These are phyloP conservation scores for Hycleus cichorii DNA, from an alignment of 1,140 invertebrate genomes.

Conservation along the genomic window DNA sequence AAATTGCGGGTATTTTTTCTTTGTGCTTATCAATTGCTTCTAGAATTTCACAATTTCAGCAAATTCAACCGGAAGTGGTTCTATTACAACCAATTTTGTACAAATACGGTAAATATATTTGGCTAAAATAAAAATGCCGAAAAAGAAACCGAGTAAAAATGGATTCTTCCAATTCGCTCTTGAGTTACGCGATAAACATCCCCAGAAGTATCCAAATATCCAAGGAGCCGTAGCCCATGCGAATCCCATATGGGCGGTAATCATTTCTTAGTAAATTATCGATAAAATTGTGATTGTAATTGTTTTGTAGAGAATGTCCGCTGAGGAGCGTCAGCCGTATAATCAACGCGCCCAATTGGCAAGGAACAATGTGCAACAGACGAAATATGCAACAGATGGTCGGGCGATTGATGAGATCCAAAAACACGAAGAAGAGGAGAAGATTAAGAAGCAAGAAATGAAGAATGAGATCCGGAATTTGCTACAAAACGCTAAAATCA, in stretches of 20 bases:
- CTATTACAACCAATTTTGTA: too few species aligned
- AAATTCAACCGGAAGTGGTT: too few species aligned
- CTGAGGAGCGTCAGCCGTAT: constrained; percentile 24
- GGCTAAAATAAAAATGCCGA: constrained; percentile 11
- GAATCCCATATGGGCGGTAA: constrained; percentile 25
- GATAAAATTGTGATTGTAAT: constrained; percentile 1
- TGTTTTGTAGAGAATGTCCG: constrained; percentile 10
- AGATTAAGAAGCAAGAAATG: constrained; percentile 12
- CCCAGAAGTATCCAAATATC: constrained; percentile 10
- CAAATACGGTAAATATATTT: too few species aligned
- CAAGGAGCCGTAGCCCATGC: constrained; percentile 17
- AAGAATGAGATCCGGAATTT: constrained; percentile 18
- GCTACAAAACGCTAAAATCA: background rate
- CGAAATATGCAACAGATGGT: constrained; percentile 22
- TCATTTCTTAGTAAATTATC: too few species aligned
- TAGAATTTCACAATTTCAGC: too few species aligned
- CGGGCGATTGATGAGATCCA: constrained; percentile 17
- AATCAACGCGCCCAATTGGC: constrained; percentile 11
- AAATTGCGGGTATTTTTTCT: too few species aligned
- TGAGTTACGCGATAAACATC: constrained; percentile 19
- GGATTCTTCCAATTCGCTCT: constrained; percentile 21
- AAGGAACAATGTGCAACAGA: constrained; percentile 2
- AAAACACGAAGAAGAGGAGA: background rate
- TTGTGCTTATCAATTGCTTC: too few species aligned
- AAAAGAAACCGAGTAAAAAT: constrained; percentile 18